Evolutionary conservation across 2,113 vertebrate species (phyloP), one percentile per base, ranked within the genome.

Genomic region (Raja brachyura): DNA sequence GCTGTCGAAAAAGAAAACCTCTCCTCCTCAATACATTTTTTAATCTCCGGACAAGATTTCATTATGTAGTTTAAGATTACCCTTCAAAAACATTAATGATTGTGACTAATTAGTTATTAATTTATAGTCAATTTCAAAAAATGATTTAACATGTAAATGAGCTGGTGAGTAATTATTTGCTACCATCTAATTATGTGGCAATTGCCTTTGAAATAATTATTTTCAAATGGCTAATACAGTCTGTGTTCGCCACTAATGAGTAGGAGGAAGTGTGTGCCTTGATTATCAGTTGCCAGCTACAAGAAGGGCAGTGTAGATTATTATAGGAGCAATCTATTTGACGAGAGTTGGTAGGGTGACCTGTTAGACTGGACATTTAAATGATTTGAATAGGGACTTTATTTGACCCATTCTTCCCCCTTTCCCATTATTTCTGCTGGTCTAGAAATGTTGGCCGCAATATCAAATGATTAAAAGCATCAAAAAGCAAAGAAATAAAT

Each of bases 81-180:
- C 68, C 39, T 92, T 92, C 33, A 70, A 92, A 92, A 92, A 48
- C 68, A 92, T 92, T 70, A 92, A 74, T 92, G 90, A 92, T 70
- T 70, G 61, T 48, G 39, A 70, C 90, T 92, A 92, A 92, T 92
- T 92, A 92, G 66, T 54, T 54, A 92, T 92, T 92, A 92, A 92
- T 74, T 92, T 92, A 39, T 92, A 74, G 90, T 92, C 90, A 92
- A 92, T 92, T 92, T 92, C 31, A 92, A 92, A 92, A 92, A 92
- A 92, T 92, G 68, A 92, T 73, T 92, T 92, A 73, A 73, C 90
- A 92, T 92, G 66, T 73, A 92, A 92, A 92, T 92, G 90, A 92
- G 68, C 68, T 92, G 33, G 68, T 92, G 90, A 92, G 68, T 92
- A 92, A 92, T 92, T 92, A 92, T 92, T 92, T 92, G 66, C 68